A percentile compares a stretch with the other conserved stretches of the same genome.
phyloP scores from a whole-genome alignment of 1,140 invertebrate species.

The Phthorimaea operculella region DNA sequence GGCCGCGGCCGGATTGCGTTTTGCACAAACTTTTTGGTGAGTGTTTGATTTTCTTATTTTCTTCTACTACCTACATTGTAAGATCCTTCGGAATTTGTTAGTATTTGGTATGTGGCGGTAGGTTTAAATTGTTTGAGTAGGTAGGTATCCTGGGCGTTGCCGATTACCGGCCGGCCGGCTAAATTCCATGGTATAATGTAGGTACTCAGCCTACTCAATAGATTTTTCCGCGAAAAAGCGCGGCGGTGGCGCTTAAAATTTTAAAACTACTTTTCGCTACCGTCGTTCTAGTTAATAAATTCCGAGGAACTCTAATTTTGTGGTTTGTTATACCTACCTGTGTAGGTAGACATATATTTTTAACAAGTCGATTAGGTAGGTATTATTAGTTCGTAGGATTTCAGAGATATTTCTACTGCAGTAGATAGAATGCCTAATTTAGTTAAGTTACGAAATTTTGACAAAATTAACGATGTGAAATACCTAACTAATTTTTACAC shows the following conservation, averaged over 20 bases:
- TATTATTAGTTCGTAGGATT: too few species aligned
- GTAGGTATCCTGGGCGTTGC: slow-evolving; percentile 47
- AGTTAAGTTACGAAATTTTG: too few species aligned
- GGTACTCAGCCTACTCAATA: slow-evolving; percentile 21
- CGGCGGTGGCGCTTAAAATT: slow-evolving; percentile 46
- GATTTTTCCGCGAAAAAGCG: slow-evolving; percentile 45
- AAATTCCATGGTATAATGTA: slow-evolving; percentile 17
- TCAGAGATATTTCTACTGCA: too few species aligned
- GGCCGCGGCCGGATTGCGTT: slow-evolving; percentile 53
- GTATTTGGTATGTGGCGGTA: neutral
- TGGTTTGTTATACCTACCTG: too few species aligned
- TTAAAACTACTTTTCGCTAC: slow-evolving; percentile 9
- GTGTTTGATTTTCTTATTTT: slow-evolving; percentile 20
- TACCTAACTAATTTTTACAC: too few species aligned
- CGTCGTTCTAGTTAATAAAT: neutral
- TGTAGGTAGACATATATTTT: slow-evolving; percentile 1
- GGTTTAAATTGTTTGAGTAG: neutral
- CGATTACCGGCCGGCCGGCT: slow-evolving; percentile 29
- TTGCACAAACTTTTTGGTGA: slow-evolving; percentile 65
- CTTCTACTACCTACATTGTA: slow-evolving; percentile 2
- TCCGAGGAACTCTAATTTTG: neutral
- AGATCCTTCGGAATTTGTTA: neutral
- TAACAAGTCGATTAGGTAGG: neutral
- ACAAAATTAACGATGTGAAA: too few species aligned
- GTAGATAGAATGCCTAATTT: too few species aligned